These are phyloP conservation scores for Apolygus lucorum DNA, from an alignment of 1,140 invertebrate genomes.

Conservation along the genomic window DNA sequence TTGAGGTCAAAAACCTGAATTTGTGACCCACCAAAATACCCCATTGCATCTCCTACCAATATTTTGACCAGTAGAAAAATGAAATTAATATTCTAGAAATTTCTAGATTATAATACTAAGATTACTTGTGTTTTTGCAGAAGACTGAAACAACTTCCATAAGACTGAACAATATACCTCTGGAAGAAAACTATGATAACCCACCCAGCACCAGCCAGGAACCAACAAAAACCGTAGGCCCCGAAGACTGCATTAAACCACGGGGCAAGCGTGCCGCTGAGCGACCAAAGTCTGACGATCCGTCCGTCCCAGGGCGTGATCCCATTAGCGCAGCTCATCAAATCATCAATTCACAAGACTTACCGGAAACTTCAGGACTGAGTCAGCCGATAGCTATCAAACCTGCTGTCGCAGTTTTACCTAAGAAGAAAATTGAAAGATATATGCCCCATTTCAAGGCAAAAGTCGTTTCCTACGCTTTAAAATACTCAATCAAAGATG, in stretches of 20 bases:
- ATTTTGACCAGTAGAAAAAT: no score
- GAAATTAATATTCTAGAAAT: no score
- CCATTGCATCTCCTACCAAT: no score
- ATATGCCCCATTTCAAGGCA: slow-evolving; percentile 33
- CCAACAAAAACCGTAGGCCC: neutral
- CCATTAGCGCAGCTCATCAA: neutral
- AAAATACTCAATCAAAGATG: slow-evolving; percentile 31
- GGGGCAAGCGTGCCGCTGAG: neutral
- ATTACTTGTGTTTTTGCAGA: neutral
- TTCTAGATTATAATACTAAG: neutral
- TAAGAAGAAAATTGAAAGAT: slow-evolving; percentile 30
- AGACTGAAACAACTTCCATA: slow-evolving; percentile 5
- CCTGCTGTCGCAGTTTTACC: neutral
- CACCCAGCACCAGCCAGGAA: neutral
- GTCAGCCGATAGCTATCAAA: neutral
- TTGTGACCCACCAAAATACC: no score
- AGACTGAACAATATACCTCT: slow-evolving; percentile 5
- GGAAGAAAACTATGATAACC: neutral
- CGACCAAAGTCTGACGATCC: no score
- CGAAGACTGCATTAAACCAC: neutral
- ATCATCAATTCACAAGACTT: slow-evolving; percentile 10
- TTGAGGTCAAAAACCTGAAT: no score
- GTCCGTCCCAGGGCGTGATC: neutral
- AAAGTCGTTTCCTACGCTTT: slow-evolving; percentile 31
- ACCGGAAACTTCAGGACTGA: slow-evolving; percentile 7